Evolutionary conservation across 2,797 vertebrate species (phyloP).

Genomic region (Esox lucius): DNA sequence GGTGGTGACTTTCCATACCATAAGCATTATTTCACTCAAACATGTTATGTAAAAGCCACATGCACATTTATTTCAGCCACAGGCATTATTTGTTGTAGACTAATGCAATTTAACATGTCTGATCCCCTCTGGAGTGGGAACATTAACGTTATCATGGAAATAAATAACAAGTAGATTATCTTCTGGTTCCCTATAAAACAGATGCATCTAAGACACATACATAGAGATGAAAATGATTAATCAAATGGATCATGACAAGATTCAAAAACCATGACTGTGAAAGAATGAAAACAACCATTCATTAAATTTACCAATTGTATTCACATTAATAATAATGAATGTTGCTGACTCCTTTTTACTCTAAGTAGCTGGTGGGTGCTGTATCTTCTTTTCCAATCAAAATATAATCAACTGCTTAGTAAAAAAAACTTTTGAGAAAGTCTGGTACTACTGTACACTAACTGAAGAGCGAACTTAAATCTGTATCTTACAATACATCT

Average conservation of each 20-base stretch:
- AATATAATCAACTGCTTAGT: not conserved
- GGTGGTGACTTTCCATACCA: not conserved
- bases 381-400: not conserved
- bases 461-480: not conserved
- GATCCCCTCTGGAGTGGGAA: not conserved
- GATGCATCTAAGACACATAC: not conserved
- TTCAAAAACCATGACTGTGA: not conserved
- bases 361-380: not conserved
- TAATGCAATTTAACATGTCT: not conserved
- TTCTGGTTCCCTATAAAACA: not conserved
- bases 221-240: not conserved
- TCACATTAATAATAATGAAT: not conserved
- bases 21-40: conserved; percentile 2
- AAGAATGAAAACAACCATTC: not conserved
- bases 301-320: not conserved
- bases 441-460: not conserved
- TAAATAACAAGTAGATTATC: not conserved
- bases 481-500: conserved; percentile 17
- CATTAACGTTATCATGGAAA: not conserved
- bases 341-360: not conserved
- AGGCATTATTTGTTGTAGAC: not conserved
- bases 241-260: not conserved
- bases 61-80: not conserved
- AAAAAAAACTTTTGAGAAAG: not conserved
- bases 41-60: not conserved